Conservation (phyloP, 2,113 vertebrate genomes). For the Oncorhynchus kisutch region DNA sequence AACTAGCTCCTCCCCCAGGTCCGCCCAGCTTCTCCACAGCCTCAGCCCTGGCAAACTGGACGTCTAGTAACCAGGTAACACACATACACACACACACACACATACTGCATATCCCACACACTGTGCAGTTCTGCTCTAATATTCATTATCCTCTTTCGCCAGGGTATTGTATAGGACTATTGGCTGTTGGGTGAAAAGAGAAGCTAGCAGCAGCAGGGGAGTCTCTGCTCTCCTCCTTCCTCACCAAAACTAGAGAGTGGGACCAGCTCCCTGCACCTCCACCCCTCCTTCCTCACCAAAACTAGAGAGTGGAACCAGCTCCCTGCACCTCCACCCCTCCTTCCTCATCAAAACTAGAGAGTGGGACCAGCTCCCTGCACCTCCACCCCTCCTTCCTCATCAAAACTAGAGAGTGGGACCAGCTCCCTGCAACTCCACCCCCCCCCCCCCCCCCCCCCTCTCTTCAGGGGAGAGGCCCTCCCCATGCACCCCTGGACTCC, state of each 20-base stretch:
- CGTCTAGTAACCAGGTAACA: conserved; percentile 58
- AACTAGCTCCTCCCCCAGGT: conserved; percentile 81
- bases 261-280: conserved; percentile 20
- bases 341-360: too few species aligned
- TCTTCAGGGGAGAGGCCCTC: conserved; percentile 12
- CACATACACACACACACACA: conserved; percentile 2
- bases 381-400: neutral
- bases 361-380: too few species aligned
- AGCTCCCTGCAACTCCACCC: conserved; percentile 30
- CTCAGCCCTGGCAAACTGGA: conserved; percentile 74
- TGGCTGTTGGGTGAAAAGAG: neutral
- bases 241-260: conserved; percentile 14
- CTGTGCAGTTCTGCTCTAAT: neutral
- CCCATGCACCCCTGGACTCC: conserved; percentile 19
- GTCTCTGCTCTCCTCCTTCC: too few species aligned
- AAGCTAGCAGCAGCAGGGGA: too few species aligned
- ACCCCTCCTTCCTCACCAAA: neutral
- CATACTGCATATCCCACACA: neutral
- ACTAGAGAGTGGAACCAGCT: neutral
- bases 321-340: too few species aligned
- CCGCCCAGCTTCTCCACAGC: conserved; percentile 84
- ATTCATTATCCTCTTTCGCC: neutral
- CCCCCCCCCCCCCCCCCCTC: conserved; percentile 17
- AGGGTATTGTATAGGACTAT: conserved; percentile 16
- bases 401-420: conserved; percentile 27